A percentile compares a stretch with the other conserved stretches of the same genome.
Evolutionary conservation across 2,113 vertebrate species (phyloP).

Genomic region (Mirounga angustirostris): DNA sequence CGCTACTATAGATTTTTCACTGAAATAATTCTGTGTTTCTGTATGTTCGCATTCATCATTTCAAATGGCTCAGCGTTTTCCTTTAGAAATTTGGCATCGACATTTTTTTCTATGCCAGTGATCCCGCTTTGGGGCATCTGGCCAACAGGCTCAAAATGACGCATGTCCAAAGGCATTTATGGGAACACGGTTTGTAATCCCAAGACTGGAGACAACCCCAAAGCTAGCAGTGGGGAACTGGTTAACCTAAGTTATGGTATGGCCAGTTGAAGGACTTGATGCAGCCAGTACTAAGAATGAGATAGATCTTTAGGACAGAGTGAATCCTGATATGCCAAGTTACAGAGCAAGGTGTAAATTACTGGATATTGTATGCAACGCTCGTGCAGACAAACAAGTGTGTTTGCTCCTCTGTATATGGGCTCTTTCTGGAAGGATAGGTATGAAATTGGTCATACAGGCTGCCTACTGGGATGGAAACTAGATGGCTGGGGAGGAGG

Average conservation of each 20-base stretch:
- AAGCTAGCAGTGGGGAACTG: background rate
- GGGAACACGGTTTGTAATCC: background rate
- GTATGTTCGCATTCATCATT: background rate
- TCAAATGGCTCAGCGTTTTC: background rate
- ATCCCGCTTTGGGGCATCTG: background rate
- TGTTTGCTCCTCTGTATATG: background rate
- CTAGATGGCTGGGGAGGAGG: background rate
- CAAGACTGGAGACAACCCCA: background rate
- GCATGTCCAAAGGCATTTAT: background rate
- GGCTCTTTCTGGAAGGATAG: background rate
- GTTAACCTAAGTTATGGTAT: fast-evolving
- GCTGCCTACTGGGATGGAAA: background rate
- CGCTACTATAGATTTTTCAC: background rate
- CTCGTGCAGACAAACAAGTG: background rate
- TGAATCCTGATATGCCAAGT: background rate
- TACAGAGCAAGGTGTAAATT: background rate
- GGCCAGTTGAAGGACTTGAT: background rate
- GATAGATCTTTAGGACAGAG: background rate
- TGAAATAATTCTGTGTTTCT: background rate
- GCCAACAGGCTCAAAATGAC: background rate
- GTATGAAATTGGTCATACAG: background rate
- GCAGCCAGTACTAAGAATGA: background rate
- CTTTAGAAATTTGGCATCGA: background rate
- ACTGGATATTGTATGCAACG: background rate
- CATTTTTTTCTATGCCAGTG: background rate